Conservation (phyloP, 2,113 vertebrate genomes). For the Bubalus kerabau region DNA sequence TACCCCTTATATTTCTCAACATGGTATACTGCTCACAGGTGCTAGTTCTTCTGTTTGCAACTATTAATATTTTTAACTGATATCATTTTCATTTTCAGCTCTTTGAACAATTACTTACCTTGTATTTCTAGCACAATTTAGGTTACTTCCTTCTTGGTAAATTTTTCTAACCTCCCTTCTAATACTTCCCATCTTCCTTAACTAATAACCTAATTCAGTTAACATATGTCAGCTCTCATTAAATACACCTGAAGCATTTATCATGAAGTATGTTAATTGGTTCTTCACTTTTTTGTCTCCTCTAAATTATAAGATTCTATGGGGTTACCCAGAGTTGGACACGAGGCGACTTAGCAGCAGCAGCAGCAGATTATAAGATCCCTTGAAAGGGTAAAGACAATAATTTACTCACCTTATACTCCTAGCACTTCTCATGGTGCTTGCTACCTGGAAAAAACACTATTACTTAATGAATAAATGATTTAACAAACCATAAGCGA, state of each 20-base stretch:
- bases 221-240: neutral
- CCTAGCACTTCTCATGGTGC: neutral
- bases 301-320: neutral
- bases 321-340: too few relatives aligned
- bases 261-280: neutral
- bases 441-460: neutral
- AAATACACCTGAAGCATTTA: neutral
- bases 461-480: neutral
- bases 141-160: neutral
- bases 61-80: neutral
- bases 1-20: neutral
- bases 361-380: neutral
- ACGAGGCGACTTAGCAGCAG: too few relatives aligned
- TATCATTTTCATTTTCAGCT: neutral
- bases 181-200: neutral
- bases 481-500: neutral
- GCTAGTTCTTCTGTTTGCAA: neutral
- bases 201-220: neutral
- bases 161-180: neutral
- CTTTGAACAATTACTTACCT: neutral
- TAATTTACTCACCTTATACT: neutral
- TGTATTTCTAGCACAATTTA: neutral
- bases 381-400: neutral
- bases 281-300: neutral
- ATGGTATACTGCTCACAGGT: neutral